These are phyloP conservation scores for Bombus fervidus DNA, from an alignment of 1,140 invertebrate species.

Conservation along the genomic window DNA sequence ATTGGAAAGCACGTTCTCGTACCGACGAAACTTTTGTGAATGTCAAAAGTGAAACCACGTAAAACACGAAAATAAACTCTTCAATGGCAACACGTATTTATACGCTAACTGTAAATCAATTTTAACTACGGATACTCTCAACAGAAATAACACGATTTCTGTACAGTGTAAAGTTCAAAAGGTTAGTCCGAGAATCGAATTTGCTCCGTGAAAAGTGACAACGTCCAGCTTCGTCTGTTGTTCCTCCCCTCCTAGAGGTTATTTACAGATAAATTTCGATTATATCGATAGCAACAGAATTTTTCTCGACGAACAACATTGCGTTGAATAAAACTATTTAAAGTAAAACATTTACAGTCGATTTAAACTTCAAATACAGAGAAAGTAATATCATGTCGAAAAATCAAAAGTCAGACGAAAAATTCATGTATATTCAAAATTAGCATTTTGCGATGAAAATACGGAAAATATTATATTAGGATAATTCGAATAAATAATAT, in stretches of 20 bases:
- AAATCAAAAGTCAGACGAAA: not conserved
- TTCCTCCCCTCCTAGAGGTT: too few relatives aligned
- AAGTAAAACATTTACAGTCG: too few relatives aligned
- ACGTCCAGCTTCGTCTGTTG: not conserved
- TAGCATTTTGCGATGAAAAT: too few relatives aligned
- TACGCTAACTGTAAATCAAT: not conserved
- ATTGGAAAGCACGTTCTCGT: not conserved
- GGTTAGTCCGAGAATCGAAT: not conserved
- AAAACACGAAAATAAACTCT: not conserved
- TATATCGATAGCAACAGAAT: too few relatives aligned
- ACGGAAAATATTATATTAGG: too few relatives aligned
- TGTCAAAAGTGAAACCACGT: not conserved
- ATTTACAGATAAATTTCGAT: not conserved
- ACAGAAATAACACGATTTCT: slow-evolving; percentile 1
- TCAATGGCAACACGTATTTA: not conserved
- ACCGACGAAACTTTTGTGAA: not conserved
- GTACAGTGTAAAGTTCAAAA: not conserved
- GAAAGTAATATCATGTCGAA: too few relatives aligned
- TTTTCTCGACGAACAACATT: too few relatives aligned
- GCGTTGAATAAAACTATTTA: too few relatives aligned
- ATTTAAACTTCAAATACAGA: too few relatives aligned
- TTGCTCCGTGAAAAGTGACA: not conserved
- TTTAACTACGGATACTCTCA: not conserved
- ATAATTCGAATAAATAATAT: not conserved
- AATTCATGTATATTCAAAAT: not conserved